A percentile compares a stretch with the other conserved stretches of the same genome.
These are phyloP conservation scores for Doryteuthis pealeii DNA, from an alignment of 1,140 invertebrate genomes.

Conservation along the genomic window DNA sequence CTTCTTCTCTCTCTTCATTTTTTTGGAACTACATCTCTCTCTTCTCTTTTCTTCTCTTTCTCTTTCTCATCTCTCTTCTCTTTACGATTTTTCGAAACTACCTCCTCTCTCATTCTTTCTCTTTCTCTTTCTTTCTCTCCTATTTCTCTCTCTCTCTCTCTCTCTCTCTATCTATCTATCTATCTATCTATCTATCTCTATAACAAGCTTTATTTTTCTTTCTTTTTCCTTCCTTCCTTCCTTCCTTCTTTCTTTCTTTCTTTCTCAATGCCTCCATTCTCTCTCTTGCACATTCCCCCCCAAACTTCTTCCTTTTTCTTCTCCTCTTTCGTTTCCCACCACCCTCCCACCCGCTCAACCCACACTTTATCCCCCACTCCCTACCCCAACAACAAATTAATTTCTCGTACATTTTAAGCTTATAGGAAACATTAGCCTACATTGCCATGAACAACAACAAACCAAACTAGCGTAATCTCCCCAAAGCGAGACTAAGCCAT, in stretches of 20 bases:
- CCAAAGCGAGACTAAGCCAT: no score
- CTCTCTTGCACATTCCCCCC: background rate
- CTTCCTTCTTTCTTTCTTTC: background rate
- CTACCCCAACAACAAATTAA: no score
- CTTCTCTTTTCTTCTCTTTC: background rate
- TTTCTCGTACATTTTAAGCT: no score
- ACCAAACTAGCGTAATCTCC: no score
- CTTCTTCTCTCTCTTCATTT: background rate
- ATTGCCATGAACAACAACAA: no score
- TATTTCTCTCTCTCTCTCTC: background rate
- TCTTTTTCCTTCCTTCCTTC: no score
- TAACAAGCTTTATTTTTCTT: background rate
- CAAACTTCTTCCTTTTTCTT: background rate
- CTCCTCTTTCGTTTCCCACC: background rate
- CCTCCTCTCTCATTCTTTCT: background rate
- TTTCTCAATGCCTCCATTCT: background rate
- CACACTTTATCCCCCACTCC: no score
- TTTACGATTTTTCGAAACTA: background rate
- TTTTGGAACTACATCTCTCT: background rate
- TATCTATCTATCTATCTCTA: background rate
- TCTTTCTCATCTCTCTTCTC: background rate
- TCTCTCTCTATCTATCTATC: background rate
- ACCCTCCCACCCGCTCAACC: background rate
- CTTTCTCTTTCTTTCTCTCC: constrained; percentile 1
- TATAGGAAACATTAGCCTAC: no score